Percentiles rank a stretch among this genome's conserved stretches.
These are phyloP conservation scores for Rotaria socialis DNA, from an alignment of 2,888 invertebrate species.

Conservation along the genomic window DNA sequence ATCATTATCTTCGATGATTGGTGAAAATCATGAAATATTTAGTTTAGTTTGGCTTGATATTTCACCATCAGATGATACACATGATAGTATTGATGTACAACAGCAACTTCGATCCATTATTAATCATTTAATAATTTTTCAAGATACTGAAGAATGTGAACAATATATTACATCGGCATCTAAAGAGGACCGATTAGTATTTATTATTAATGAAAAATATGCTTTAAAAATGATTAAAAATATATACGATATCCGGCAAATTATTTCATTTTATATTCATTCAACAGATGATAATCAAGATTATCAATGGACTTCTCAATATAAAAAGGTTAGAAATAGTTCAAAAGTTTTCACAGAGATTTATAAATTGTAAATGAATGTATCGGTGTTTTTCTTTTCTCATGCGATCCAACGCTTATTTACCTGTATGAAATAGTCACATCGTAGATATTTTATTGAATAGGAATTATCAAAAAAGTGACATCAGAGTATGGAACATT, in stretches of 20 bases:
- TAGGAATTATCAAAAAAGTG: no score
- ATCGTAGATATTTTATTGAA: no score
- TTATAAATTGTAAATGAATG: no score
- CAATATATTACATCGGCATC: not conserved
- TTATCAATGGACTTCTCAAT: not conserved
- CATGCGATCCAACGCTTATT: no score
- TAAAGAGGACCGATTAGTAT: not conserved
- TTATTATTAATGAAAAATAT: not conserved
- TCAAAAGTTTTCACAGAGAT: no score
- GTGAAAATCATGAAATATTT: not conserved
- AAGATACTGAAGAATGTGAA: not conserved
- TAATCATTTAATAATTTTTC: not conserved
- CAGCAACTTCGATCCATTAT: not conserved
- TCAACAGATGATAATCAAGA: not conserved
- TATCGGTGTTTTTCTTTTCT: no score
- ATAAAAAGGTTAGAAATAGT: not conserved
- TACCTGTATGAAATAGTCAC: no score
- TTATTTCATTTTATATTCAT: not conserved
- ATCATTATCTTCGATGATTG: not conserved
- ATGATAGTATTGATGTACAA: not conserved
- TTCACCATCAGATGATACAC: not conserved
- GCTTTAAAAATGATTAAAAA: not conserved
- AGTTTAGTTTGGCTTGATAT: not conserved
- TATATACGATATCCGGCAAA: not conserved
- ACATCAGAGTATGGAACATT: no score